Conservation (phyloP, 2,113 vertebrate species). For the Eptesicus fuscus region DNA sequence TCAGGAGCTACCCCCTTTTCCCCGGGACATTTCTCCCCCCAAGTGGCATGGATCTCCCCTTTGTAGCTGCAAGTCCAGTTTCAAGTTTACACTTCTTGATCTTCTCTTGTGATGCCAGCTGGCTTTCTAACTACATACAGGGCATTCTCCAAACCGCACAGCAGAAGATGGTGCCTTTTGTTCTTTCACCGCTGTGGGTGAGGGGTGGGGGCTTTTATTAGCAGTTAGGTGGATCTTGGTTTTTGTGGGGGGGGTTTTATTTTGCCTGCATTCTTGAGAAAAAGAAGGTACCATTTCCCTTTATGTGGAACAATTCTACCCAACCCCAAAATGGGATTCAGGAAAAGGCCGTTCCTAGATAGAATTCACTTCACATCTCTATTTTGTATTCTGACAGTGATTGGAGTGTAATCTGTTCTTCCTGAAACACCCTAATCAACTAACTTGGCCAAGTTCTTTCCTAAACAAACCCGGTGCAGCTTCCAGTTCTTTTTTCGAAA, state of each 20-base stretch:
- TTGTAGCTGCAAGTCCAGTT: background rate
- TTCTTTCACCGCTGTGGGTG: background rate
- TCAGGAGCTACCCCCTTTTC: background rate
- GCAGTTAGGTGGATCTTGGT: background rate
- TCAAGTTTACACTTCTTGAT: background rate
- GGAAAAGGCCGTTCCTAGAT: constrained; percentile 59
- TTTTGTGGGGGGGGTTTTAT: background rate
- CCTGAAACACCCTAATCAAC: constrained; percentile 80
- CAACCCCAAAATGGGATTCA: constrained; percentile 25
- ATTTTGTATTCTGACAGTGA: constrained; percentile 71
- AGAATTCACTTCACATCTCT: constrained; percentile 66
- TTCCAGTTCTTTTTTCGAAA: constrained; percentile 77
- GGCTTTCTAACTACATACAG: background rate
- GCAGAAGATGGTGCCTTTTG: background rate
- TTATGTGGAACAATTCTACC: constrained; percentile 24
- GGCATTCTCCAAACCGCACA: background rate
- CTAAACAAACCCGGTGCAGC: constrained; percentile 74
- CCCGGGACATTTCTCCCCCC: background rate
- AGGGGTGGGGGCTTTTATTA: background rate
- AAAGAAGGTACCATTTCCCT: background rate
- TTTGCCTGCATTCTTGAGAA: background rate
- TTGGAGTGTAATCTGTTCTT: constrained; percentile 70
- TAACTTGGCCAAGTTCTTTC: constrained; percentile 74
- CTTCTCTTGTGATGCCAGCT: background rate
- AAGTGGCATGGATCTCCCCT: background rate